A percentile compares a stretch with the other conserved stretches of the same genome.
Evolutionary conservation across 1,140 invertebrate genomes (phyloP).

Genomic region (Neuroterus valhalla): DNA sequence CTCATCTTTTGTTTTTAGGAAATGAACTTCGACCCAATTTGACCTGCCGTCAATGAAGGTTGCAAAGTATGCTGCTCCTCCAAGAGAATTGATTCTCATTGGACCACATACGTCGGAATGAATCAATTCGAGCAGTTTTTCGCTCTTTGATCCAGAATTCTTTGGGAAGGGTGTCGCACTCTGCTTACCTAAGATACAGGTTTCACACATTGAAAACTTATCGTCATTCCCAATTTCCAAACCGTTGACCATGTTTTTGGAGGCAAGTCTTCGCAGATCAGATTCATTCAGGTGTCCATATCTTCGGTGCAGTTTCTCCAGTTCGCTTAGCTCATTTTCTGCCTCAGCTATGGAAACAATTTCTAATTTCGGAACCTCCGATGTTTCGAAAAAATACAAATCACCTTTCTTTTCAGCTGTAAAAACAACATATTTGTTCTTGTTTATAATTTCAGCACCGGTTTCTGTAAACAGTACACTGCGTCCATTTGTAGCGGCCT

Average conservation of each 20-base stretch:
- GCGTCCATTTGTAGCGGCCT: constrained; percentile 7
- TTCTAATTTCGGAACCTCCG: background rate
- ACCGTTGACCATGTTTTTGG: constrained; percentile 31
- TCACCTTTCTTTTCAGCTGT: constrained; percentile 17
- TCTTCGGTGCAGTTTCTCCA: background rate
- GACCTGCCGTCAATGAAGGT: background rate
- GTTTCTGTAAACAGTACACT: constrained; percentile 19
- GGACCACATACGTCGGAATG: constrained; percentile 42
- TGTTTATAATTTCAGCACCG: constrained; percentile 6
- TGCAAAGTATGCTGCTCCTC: too few species aligned
- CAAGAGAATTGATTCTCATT: too few species aligned
- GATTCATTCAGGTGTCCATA: constrained; percentile 38
- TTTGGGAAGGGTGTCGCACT: constrained; percentile 18
- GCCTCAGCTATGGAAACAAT: background rate
- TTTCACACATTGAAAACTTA: constrained; percentile 9
- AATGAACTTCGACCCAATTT: constrained; percentile 33
- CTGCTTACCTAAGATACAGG: constrained; percentile 27
- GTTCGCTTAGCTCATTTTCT: constrained; percentile 16
- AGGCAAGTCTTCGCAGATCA: constrained; percentile 21
- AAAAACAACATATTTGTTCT: background rate
- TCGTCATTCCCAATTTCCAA: background rate
- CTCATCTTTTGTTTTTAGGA: constrained; percentile 40
- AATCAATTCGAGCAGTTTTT: constrained; percentile 23
- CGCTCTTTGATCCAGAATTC: background rate
- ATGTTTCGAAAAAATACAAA: constrained; percentile 33